Conservation (phyloP, 2,797 vertebrate genomes). For the Cuculus canorus region DNA sequence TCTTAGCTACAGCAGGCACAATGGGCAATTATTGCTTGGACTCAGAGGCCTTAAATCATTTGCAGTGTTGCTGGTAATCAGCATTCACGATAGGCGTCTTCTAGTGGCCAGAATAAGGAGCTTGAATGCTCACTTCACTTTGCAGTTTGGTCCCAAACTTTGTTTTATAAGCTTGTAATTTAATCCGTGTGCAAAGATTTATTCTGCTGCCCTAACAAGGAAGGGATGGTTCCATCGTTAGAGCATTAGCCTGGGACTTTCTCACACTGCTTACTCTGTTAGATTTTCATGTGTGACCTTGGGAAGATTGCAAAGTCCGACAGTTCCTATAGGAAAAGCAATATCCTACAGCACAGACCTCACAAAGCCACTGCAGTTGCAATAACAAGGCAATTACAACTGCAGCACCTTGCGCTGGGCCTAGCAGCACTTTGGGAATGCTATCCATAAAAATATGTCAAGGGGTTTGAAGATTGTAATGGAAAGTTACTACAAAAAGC, state of each 20-base stretch:
- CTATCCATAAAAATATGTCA: neutral
- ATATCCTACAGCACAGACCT: neutral
- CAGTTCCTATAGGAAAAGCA: conserved; percentile 5
- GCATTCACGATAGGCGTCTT: neutral
- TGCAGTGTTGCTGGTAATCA: conserved; percentile 56
- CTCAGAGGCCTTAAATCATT: conserved; percentile 48
- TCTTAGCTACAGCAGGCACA: conserved; percentile 44
- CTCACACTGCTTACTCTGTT: neutral
- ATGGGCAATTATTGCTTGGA: conserved; percentile 61
- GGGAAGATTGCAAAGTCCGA: conserved; percentile 27
- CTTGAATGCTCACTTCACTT: neutral
- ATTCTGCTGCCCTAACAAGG: conserved; percentile 15
- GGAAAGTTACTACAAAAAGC: neutral
- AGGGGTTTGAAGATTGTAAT: neutral
- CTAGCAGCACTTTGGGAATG: neutral
- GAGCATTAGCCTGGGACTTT: conserved; percentile 27
- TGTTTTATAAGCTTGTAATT: neutral
- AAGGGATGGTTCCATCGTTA: conserved; percentile 17
- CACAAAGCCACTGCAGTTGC: neutral
- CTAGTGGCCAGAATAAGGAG: conserved; percentile 12
- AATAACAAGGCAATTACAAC: neutral
- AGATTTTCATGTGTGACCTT: conserved; percentile 44
- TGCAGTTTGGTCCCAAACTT: conserved; percentile 33
- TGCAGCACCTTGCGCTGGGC: neutral
- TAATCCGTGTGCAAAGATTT: conserved; percentile 10